phyloP scores from a whole-genome alignment of 2,113 vertebrate genomes.

The Gallinago paraguaiae region DNA sequence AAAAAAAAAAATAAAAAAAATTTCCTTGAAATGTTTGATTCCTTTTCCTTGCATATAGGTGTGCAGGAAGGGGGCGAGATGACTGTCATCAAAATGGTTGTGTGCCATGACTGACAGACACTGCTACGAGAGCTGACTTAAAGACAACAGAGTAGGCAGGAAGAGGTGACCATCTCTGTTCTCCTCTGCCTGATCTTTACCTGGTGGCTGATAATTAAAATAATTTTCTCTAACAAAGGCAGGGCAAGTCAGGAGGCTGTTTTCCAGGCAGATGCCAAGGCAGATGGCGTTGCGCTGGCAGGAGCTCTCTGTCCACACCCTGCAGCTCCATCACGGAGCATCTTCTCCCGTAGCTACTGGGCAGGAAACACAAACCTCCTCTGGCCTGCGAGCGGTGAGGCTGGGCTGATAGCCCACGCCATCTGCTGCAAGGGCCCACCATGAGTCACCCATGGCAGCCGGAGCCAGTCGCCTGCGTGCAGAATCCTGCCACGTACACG shows the following conservation, averaged over 20 bases:
- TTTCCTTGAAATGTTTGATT: neutral
- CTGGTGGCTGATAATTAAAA: neutral
- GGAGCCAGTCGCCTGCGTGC: fast-evolving
- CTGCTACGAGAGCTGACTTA: neutral
- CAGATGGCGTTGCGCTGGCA: slow-evolving; percentile 34
- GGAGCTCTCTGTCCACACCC: neutral
- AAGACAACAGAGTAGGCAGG: neutral
- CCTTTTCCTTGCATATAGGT: neutral
- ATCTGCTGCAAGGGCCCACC: neutral
- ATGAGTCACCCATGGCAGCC: neutral
- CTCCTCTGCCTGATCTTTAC: neutral
- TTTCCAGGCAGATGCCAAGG: slow-evolving; percentile 35
- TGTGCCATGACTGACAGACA: neutral
- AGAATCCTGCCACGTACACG: neutral
- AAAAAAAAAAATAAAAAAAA: neutral
- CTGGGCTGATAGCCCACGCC: neutral
- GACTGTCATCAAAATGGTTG: neutral
- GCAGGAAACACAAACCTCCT: neutral
- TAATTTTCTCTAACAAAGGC: neutral
- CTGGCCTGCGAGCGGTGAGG: neutral
- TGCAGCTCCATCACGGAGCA: neutral
- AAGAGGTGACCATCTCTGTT: neutral
- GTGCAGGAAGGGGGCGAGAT: neutral
- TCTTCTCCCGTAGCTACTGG: neutral
- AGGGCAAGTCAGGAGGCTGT: neutral